These are phyloP conservation scores for Genyomyrus donnyi DNA, from an alignment of 2,113 vertebrate genomes.

Conservation along the genomic window DNA sequence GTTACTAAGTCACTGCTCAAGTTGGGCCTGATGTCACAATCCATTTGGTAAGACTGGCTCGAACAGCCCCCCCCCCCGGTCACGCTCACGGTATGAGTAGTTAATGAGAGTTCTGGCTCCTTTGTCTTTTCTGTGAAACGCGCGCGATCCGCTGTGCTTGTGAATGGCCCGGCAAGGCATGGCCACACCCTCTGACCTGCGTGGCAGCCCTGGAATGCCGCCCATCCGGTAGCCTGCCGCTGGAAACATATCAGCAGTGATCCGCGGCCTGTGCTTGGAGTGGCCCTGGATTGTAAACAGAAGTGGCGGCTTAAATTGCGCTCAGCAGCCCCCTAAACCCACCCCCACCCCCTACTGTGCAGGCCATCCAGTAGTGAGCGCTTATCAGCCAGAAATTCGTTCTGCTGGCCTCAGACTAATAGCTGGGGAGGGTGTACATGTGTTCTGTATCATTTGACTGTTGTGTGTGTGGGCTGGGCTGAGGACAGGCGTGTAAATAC, in stretches of 20 bases:
- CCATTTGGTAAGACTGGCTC: not conserved
- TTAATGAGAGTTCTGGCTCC: slow-evolving; percentile 34
- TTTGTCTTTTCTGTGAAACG: slow-evolving; percentile 30
- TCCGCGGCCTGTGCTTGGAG: slow-evolving; percentile 2
- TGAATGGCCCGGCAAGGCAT: not conserved
- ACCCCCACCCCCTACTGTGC: not conserved
- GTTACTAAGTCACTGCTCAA: not conserved
- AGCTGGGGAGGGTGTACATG: not conserved
- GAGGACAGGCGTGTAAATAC: not conserved
- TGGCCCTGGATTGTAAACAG: not conserved
- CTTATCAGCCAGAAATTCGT: slow-evolving; percentile 2
- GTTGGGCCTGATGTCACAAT: not conserved
- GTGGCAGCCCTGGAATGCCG: slow-evolving; percentile 30
- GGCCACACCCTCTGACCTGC: slow-evolving; percentile 28
- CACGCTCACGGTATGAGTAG: slow-evolving; percentile 23
- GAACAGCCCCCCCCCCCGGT: not conserved
- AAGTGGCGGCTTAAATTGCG: not conserved
- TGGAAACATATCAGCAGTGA: slow-evolving; percentile 6
- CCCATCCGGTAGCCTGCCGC: slow-evolving; percentile 10
- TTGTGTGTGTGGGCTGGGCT: not conserved
- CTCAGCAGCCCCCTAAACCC: not conserved
- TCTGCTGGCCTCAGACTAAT: not conserved
- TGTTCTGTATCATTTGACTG: not conserved
- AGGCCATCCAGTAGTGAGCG: not conserved
- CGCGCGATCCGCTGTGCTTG: not conserved